A percentile compares a stretch with the other conserved stretches of the same genome.
phyloP scores from a whole-genome alignment of 2,797 vertebrate genomes.

The Hylomyscus alleni region DNA sequence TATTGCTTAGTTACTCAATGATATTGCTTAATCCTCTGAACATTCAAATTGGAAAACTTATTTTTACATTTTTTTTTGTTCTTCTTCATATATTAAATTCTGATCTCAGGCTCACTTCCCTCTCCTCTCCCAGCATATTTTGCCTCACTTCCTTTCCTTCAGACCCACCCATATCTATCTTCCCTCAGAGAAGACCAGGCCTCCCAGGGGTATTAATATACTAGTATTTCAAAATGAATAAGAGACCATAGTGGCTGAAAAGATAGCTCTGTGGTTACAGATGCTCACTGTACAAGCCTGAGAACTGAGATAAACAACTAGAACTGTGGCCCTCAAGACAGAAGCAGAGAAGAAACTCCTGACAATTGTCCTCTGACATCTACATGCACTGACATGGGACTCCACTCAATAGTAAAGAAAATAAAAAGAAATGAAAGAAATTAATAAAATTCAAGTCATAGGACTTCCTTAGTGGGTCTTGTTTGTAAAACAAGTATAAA shows the following conservation, averaged over 20 bases:
- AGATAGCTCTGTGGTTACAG: neutral
- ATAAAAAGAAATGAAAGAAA: neutral
- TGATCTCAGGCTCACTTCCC: too few species aligned
- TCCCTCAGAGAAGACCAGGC: neutral
- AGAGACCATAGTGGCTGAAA: neutral
- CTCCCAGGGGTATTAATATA: neutral
- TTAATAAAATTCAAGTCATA: neutral
- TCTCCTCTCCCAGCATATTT: neutral
- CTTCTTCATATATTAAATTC: neutral
- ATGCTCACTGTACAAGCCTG: neutral
- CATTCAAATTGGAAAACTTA: neutral
- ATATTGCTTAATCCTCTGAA: neutral
- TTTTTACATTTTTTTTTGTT: neutral
- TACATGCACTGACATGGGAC: too few species aligned
- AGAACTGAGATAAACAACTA: neutral
- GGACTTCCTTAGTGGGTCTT: neutral
- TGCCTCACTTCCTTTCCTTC: neutral
- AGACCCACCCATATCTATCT: neutral
- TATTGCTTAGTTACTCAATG: neutral
- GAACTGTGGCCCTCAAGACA: neutral
- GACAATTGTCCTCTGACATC: neutral
- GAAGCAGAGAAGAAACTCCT: neutral
- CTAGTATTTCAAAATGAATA: neutral
- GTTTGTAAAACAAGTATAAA: neutral
- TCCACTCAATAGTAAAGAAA: neutral